Evolutionary conservation across 2,113 vertebrate species (phyloP), one percentile per base, ranked within the genome.

Genomic region (Tursiops truncatus): DNA sequence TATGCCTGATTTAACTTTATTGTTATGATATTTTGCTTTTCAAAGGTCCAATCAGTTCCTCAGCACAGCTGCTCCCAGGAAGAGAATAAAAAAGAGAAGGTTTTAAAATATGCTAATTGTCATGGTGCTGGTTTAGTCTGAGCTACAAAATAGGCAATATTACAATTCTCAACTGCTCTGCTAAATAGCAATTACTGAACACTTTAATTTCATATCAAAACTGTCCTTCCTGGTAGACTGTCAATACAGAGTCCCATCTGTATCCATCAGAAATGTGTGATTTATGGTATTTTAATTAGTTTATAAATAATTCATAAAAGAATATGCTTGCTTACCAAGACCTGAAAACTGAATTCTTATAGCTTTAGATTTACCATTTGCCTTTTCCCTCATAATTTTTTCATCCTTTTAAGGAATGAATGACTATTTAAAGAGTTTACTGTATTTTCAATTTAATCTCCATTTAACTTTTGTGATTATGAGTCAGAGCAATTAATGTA

Each of bases 251-350:
- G 82, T 70, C 33, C 93, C 38, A 50, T 90, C 71, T 97, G 85
- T 68, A 28, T 82, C 60, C 85, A 8, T 68, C 87, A 95, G 36
- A 97, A 97, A 83, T 21, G 53, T 62, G 58, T 95, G 70, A 97
- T 95, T 97, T 97, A 95, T 56, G 28, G 36, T 96, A 92, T 95
- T 96, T 98, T 95, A 97, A 98, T 98, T 97, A 97, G 71, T 88
- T 97, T 81, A 95, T 97, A 86, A 97, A 96, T 97, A 97, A 97
- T 63, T 81, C 23, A 97, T 97, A 85, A 96, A 88, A 92, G 4
- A 97, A 50, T 89, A 36, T 58, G 20, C 5, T 94, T 84, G 36
- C 53, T 44, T 97, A 84, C 41, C 5, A 23, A 41, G 36, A 89
- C 0, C 8, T 93, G 17, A 96, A 92, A 8, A 1, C 63, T 94